Evolutionary conservation across 2,113 vertebrate genomes (phyloP).

Genomic region (Rhodinocichla rosea): DNA sequence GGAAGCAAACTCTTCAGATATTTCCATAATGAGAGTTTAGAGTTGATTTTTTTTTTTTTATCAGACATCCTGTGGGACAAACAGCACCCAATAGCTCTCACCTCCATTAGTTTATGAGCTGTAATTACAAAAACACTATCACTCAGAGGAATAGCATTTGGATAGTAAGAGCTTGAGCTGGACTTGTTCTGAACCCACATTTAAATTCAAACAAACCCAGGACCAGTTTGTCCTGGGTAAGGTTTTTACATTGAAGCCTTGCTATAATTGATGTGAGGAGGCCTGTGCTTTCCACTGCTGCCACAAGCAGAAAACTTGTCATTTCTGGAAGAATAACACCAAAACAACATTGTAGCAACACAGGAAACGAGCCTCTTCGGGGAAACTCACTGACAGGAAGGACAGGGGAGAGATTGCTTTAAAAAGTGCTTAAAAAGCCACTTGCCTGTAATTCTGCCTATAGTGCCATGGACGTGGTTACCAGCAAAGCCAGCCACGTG

Average conservation of each 20-base stretch:
- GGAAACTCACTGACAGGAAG: not conserved
- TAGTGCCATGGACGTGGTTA: slow-evolving; percentile 78
- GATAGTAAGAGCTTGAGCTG: not conserved
- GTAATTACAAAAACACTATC: not conserved
- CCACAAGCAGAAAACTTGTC: not conserved
- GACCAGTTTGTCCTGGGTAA: not conserved
- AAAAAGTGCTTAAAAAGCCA: not conserved
- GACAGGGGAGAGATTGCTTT: not conserved
- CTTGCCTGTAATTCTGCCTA: slow-evolving; percentile 93
- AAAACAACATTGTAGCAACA: not conserved
- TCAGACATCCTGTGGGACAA: not conserved
- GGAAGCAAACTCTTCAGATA: not conserved
- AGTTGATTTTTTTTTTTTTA: not conserved
- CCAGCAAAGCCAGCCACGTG: slow-evolving; percentile 93
- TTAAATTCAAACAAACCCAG: not conserved
- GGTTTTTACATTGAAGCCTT: not conserved
- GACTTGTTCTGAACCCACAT: not conserved
- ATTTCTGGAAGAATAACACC: not conserved
- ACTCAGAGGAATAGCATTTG: not conserved
- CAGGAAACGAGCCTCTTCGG: not conserved
- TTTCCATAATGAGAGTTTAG: not conserved
- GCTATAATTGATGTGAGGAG: fast-evolving
- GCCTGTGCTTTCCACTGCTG: not conserved
- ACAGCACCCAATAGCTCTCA: not conserved
- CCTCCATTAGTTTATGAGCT: not conserved